Evolutionary conservation across 1,140 invertebrate genomes (phyloP).

Genomic region (Drepana arcuata): DNA sequence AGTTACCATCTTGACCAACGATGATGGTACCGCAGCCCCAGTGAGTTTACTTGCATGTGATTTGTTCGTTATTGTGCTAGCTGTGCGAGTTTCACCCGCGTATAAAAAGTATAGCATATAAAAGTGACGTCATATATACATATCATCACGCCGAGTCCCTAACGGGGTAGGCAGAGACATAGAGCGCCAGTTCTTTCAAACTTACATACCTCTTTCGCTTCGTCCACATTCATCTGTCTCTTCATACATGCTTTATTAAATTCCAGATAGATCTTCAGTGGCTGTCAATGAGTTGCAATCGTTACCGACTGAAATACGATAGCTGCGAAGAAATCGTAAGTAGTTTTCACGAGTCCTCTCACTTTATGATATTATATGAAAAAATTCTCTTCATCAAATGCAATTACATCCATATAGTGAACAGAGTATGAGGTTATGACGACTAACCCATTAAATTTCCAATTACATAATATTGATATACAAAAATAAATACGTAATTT

Average conservation of each 20-base stretch:
- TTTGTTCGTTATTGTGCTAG: too few species aligned
- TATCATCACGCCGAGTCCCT: too few species aligned
- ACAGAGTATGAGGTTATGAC: background rate
- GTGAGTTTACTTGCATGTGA: conserved; percentile 38
- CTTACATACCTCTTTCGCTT: too few species aligned
- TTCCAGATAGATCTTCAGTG: conserved; percentile 54
- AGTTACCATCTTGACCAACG: conserved; percentile 38
- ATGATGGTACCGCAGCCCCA: conserved; percentile 46
- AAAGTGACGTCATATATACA: too few species aligned
- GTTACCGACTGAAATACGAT: conserved; percentile 34
- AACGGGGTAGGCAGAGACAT: too few species aligned
- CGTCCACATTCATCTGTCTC: too few species aligned
- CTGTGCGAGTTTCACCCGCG: too few species aligned
- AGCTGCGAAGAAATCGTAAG: conserved; percentile 57
- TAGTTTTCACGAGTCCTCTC: conserved; percentile 1
- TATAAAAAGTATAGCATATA: too few species aligned
- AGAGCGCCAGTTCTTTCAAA: too few species aligned
- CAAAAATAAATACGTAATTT: background rate
- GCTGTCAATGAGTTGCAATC: conserved; percentile 46
- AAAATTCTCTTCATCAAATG: too few species aligned
- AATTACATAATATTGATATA: background rate
- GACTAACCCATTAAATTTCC: background rate
- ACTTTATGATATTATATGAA: too few species aligned
- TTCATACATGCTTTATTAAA: too few species aligned
- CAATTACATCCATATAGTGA: background rate